Evolutionary conservation across 2,113 vertebrate species (phyloP).

Genomic region (Parotia lawesii): DNA sequence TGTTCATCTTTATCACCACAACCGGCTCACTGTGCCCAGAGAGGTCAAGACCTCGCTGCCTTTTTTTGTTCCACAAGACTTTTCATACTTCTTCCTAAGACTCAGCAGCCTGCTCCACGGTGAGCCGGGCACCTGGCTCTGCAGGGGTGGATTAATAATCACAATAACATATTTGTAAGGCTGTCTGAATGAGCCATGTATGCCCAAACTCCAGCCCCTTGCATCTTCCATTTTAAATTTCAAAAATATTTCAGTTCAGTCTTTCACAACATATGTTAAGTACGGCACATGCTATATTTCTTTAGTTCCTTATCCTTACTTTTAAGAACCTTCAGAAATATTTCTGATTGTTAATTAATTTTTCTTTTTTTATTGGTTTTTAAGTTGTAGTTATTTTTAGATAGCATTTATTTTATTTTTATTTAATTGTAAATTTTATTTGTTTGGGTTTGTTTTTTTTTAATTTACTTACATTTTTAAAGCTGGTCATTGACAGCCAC

Average conservation of each 20-base stretch:
- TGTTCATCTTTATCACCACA: background rate
- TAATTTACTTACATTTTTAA: background rate
- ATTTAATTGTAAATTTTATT: background rate
- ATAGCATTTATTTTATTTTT: fast-evolving
- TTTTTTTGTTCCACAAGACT: background rate
- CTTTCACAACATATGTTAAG: background rate
- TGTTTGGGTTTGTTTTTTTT: background rate
- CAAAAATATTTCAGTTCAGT: background rate
- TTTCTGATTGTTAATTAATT: background rate
- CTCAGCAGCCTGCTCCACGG: background rate
- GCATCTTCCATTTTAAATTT: background rate
- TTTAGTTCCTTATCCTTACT: background rate
- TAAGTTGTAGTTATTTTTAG: background rate
- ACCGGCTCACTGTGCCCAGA: background rate
- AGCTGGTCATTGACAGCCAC: background rate
- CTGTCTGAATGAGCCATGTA: background rate
- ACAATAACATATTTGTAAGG: background rate
- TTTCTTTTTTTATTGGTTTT: background rate
- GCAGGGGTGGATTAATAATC: background rate
- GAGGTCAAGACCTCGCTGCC: background rate
- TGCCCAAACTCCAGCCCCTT: background rate
- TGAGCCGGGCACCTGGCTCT: background rate
- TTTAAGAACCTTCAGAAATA: background rate
- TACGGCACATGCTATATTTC: background rate
- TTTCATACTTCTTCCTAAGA: background rate